These are phyloP conservation scores for Homarus americanus DNA, from an alignment of 1,140 invertebrate genomes.

Conservation along the genomic window DNA sequence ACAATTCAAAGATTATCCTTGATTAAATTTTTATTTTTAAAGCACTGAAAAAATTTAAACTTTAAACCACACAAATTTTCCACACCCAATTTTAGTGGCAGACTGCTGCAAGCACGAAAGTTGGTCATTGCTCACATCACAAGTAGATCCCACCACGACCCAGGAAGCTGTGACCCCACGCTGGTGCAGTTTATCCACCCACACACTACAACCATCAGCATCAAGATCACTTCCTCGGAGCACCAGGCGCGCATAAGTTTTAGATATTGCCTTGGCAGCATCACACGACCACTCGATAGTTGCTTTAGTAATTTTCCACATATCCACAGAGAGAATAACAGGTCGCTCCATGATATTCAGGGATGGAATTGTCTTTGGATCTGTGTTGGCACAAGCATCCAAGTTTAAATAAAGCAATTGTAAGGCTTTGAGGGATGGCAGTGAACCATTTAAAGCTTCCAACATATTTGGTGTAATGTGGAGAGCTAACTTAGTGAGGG, in stretches of 20 bases:
- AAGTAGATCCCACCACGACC: slow-evolving; percentile 56
- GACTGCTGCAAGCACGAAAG: neutral
- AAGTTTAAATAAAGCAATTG: slow-evolving; percentile 53
- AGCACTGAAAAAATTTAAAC: too few relatives aligned
- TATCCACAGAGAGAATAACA: slow-evolving; percentile 28
- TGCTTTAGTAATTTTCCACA: slow-evolving; percentile 34
- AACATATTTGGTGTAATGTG: slow-evolving; percentile 44
- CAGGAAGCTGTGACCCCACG: slow-evolving; percentile 5
- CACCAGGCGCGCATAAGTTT: slow-evolving; percentile 49
- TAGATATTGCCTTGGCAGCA: slow-evolving; percentile 1
- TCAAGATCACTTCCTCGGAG: slow-evolving; percentile 41
- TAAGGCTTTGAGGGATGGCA: slow-evolving; percentile 11
- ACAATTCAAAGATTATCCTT: too few relatives aligned
- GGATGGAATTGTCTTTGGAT: slow-evolving; percentile 15
- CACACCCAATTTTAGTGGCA: slow-evolving; percentile 16
- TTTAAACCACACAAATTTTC: slow-evolving; percentile 44
- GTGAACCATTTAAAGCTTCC: slow-evolving; percentile 9
- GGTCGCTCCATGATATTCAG: neutral
- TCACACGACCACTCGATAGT: slow-evolving; percentile 47
- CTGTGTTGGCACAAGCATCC: slow-evolving; percentile 12
- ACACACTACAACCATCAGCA: neutral
- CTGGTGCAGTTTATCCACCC: slow-evolving; percentile 32
- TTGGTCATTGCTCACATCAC: neutral
- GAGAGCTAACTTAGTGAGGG: slow-evolving; percentile 36
- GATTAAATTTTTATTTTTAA: too few relatives aligned